A percentile compares a stretch with the other conserved stretches of the same genome.
Conservation (phyloP, 2,113 vertebrate species). For the Microcebus griseorufus region DNA sequence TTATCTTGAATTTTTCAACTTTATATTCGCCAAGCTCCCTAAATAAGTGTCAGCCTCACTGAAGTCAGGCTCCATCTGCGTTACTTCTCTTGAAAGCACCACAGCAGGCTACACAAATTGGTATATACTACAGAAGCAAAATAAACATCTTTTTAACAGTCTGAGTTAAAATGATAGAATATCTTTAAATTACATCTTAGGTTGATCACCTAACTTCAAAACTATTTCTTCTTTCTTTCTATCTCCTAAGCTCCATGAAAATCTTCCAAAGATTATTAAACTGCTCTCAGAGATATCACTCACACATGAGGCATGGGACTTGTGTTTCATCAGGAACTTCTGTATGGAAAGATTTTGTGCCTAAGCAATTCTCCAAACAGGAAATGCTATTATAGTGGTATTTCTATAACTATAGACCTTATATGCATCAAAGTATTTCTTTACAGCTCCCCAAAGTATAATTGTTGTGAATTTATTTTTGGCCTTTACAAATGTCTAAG, state of each 20-base stretch:
- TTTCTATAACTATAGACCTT: conserved; percentile 56
- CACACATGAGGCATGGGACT: neutral
- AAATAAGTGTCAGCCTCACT: neutral
- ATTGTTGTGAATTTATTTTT: conserved; percentile 76
- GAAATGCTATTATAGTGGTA: conserved; percentile 63
- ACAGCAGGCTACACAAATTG: neutral
- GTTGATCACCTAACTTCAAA: neutral
- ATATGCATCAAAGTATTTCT: conserved; percentile 39
- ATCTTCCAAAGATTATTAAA: neutral
- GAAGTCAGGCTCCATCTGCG: neutral
- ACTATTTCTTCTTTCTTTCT: neutral
- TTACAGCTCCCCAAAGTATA: conserved; percentile 63
- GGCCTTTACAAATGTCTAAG: conserved; percentile 74
- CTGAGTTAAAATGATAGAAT: neutral
- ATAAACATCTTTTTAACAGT: neutral
- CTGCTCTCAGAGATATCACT: neutral
- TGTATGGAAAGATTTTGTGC: conserved; percentile 40
- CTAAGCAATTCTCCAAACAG: conserved; percentile 55
- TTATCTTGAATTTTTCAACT: neutral
- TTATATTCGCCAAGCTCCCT: neutral
- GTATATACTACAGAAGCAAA: neutral
- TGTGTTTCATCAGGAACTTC: conserved; percentile 24
- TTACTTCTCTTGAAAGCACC: neutral
- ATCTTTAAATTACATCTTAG: neutral
- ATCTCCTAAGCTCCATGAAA: neutral